phyloP scores from a whole-genome alignment of 2,113 vertebrate species.

The Butorides virescens region DNA sequence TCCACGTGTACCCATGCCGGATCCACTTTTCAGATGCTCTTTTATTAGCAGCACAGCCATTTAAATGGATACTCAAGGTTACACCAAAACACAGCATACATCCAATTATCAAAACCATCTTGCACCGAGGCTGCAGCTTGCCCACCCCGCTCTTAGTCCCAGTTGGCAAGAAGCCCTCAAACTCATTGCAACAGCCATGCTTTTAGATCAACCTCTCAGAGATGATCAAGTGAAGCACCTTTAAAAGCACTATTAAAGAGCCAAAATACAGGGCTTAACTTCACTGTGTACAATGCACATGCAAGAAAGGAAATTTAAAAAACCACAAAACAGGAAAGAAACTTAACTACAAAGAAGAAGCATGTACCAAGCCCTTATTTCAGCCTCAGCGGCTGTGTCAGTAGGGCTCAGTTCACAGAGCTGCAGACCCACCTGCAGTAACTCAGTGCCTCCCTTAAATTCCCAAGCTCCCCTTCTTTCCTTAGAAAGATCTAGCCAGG shows the following conservation, averaged over 20 bases:
- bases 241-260: background rate
- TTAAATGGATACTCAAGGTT: background rate
- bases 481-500: background rate
- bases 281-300: background rate
- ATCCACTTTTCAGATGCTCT: background rate
- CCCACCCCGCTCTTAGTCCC: background rate
- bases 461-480: background rate
- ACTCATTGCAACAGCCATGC: background rate
- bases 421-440: background rate
- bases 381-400: background rate
- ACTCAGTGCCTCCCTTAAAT: background rate
- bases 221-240: background rate
- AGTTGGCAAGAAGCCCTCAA: background rate
- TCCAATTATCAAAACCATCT: fast-evolving
- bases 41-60: background rate
- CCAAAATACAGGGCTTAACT: background rate
- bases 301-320: background rate
- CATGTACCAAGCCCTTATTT: background rate
- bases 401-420: background rate
- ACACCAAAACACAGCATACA: background rate
- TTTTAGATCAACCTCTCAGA: background rate
- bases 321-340: background rate
- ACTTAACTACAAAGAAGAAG: background rate
- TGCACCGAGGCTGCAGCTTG: background rate
- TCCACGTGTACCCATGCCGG: background rate